Evolutionary conservation across 2,113 vertebrate species (phyloP), one percentile per base, ranked within the genome.

Genomic region (Acanthisitta chloris): DNA sequence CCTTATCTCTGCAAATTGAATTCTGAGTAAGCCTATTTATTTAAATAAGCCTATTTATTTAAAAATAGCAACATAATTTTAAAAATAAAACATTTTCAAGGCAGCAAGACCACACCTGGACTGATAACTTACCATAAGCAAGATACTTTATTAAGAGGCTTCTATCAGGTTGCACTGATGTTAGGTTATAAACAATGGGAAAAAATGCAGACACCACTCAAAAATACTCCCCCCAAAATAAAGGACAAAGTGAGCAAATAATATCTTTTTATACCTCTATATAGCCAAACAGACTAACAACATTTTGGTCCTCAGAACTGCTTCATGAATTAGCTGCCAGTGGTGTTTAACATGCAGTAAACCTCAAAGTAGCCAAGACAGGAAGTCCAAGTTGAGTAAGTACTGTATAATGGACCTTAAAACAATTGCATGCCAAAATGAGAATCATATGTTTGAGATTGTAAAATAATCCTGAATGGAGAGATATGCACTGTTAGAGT

Each of bases 171-270:
- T 98, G 95, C 19, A 48, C 86, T 83, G 81, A 62, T 29, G 65
- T 94, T 61, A 82, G 79, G 58, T 97, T 97, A 87, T 96, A 98
- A 84, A 95, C 81, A 9, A 97, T 88, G 31, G 94, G 64, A 94
- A 81, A 96, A 98, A 6, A 79, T 90, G 19, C 96, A 97, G 65
- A 97, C 29, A 55, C 92, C 78, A 73, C 90, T 98, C 79, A 65
- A 55, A 71, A 89, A 69, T 61, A 15, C 4, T 45, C 20, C 7
- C 20, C 7, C 2, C 6, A 6, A 18, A 40, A 59, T 64, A 78
- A 54, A 45, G 4, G 17, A 31, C 4, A 24, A 74, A 54, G 7
- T 64, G 23, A 28, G 9, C 12, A 73, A 61, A 52, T 52, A 70
- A 36, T 78, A 12, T 73, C 21, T 72, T 87, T 77, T 67, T 67